Evolutionary conservation across 92 coral and sea anemone species (phyloP).

Genomic region (Actinernus sp.): DNA sequence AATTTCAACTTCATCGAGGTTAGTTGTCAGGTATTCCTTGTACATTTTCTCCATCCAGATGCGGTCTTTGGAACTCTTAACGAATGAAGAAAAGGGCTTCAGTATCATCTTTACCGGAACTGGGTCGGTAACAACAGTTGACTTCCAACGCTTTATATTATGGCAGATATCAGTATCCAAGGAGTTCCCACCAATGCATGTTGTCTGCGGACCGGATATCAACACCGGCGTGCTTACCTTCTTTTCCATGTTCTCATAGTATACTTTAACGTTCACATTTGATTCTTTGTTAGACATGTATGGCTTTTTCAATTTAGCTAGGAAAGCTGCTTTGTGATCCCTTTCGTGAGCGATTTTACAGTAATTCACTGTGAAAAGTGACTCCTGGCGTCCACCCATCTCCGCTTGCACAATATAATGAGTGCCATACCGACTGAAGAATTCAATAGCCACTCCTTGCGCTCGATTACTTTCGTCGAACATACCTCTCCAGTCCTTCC

Average conservation of each 20-base stretch:
- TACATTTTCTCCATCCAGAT: not conserved
- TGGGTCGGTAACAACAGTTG: not conserved
- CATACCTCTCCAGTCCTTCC: not conserved
- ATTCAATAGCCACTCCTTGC: not conserved
- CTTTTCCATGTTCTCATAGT: not conserved
- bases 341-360: not conserved
- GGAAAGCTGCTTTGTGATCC: not conserved
- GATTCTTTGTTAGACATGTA: not conserved
- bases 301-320: not conserved
- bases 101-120: not conserved
- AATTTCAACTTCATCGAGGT: not conserved
- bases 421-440: constrained; percentile 25
- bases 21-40: not conserved
- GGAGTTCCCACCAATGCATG: constrained; percentile 3
- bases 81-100: not conserved
- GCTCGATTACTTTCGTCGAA: not conserved
- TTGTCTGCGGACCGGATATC: not conserved
- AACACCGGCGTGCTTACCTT: not conserved
- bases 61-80: not conserved
- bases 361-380: not conserved
- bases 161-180: not conserved
- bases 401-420: constrained; percentile 9
- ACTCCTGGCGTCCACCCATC: constrained; percentile 15
- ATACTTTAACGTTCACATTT: not conserved
- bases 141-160: not conserved